Percentiles rank a stretch among this genome's conserved stretches.
phyloP scores from a whole-genome alignment of 1,140 invertebrate genomes.

The Oreohelix idahoensis region DNA sequence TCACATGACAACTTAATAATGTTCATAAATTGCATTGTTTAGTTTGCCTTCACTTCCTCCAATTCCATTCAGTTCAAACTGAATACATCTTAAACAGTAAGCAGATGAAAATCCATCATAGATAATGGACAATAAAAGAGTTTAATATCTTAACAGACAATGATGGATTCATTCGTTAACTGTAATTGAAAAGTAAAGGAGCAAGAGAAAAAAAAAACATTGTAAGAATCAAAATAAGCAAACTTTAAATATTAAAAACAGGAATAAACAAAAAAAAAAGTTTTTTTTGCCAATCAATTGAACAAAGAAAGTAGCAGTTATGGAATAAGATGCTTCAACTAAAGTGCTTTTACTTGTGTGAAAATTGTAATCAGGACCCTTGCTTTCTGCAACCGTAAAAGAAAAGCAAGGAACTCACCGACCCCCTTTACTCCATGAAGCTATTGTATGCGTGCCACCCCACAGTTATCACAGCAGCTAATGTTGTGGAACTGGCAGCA shows the following conservation, averaged over 20 bases:
- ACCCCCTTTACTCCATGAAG: background rate
- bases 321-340: too few species aligned
- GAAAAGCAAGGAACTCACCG: background rate
- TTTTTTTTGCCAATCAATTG: too few species aligned
- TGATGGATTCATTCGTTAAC: background rate
- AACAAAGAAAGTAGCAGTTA: too few species aligned
- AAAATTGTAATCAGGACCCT: background rate
- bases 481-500: background rate
- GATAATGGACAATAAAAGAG: too few species aligned
- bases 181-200: too few species aligned
- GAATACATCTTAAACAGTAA: background rate
- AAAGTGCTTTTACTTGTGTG: too few species aligned
- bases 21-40: background rate
- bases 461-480: background rate
- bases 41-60: background rate
- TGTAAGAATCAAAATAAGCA: too few species aligned
- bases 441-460: slow-evolving; percentile 1
- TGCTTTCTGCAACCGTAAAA: background rate
- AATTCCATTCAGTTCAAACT: background rate
- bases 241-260: too few species aligned
- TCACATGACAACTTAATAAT: background rate
- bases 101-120: background rate
- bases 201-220: too few species aligned
- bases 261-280: too few species aligned
- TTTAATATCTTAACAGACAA: background rate